These are phyloP conservation scores for Candidula unifasciata DNA, from an alignment of 2,888 invertebrate genomes.

Conservation along the genomic window DNA sequence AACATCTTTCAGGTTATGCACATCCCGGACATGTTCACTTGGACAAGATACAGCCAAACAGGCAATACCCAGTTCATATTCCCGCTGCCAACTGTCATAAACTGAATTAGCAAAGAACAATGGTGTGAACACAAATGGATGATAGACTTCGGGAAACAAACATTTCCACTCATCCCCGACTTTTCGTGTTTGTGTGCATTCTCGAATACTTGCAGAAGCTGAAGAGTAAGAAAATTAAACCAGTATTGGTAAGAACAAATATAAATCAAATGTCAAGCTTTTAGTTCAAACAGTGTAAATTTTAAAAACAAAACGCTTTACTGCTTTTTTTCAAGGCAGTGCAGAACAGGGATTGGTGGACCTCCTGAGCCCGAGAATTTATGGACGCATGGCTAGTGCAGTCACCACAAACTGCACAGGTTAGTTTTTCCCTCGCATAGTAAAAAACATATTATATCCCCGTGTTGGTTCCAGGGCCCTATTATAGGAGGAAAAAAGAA, in stretches of 20 bases:
- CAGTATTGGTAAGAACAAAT: background rate
- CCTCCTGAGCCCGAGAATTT: too few relatives aligned
- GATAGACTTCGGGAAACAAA: slow-evolving; percentile 58
- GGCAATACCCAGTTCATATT: slow-evolving; percentile 53
- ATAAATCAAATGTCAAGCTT: background rate
- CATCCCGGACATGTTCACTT: slow-evolving; percentile 42
- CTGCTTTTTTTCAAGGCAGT: too few relatives aligned
- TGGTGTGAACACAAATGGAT: slow-evolving; percentile 60
- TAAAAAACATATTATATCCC: too few relatives aligned
- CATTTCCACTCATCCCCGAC: slow-evolving; percentile 57
- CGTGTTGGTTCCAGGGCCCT: too few relatives aligned
- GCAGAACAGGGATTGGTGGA: too few relatives aligned
- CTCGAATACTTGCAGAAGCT: slow-evolving; percentile 57
- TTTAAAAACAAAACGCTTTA: too few relatives aligned
- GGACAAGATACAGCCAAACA: slow-evolving; percentile 56
- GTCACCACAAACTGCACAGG: too few relatives aligned
- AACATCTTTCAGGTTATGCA: slow-evolving; percentile 52
- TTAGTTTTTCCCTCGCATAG: too few relatives aligned
- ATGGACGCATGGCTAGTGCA: too few relatives aligned
- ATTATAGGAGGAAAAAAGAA: too few relatives aligned
- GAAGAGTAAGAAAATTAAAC: slow-evolving; percentile 9
- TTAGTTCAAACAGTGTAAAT: background rate
- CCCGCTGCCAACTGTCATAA: slow-evolving; percentile 61
- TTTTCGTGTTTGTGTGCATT: slow-evolving; percentile 56
- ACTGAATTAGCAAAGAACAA: slow-evolving; percentile 61